Conservation (phyloP, 2,888 invertebrate genomes). For the Eupithecia subfuscata region DNA sequence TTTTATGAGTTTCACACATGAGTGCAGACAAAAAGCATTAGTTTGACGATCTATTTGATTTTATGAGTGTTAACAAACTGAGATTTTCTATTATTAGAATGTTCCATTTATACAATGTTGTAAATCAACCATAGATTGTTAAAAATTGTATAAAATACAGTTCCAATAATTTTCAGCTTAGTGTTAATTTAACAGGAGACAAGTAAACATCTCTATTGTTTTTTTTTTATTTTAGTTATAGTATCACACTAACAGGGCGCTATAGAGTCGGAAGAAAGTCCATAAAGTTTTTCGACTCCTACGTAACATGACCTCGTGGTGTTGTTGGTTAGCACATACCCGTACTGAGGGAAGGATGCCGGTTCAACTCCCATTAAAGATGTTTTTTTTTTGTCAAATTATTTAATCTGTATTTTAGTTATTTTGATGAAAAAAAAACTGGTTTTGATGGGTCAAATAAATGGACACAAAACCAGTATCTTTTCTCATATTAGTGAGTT, state of each 20-base stretch:
- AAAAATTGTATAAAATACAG: neutral
- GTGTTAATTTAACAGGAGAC: neutral
- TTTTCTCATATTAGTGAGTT: no score
- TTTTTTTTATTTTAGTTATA: no score
- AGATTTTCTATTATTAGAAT: conserved; percentile 8
- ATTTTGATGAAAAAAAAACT: neutral
- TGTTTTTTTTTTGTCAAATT: no score
- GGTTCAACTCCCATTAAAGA: no score
- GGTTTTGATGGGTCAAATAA: neutral
- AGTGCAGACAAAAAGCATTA: conserved; percentile 26
- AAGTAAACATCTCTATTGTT: neutral
- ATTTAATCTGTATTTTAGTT: neutral
- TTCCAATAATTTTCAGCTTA: neutral
- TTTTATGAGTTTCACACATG: conserved; percentile 17
- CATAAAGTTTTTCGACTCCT: no score
- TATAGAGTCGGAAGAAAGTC: no score
- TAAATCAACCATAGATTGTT: neutral
- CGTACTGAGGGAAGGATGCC: no score
- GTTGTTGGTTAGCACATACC: no score
- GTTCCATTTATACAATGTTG: neutral
- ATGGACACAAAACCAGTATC: neutral
- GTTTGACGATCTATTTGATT: conserved; percentile 19
- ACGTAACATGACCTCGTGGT: no score
- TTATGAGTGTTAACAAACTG: conserved; percentile 17
- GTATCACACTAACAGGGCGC: no score